Percentiles rank a stretch among this genome's conserved stretches.
phyloP scores from a whole-genome alignment of 2,797 vertebrate species.

The Astyanax mexicanus region DNA sequence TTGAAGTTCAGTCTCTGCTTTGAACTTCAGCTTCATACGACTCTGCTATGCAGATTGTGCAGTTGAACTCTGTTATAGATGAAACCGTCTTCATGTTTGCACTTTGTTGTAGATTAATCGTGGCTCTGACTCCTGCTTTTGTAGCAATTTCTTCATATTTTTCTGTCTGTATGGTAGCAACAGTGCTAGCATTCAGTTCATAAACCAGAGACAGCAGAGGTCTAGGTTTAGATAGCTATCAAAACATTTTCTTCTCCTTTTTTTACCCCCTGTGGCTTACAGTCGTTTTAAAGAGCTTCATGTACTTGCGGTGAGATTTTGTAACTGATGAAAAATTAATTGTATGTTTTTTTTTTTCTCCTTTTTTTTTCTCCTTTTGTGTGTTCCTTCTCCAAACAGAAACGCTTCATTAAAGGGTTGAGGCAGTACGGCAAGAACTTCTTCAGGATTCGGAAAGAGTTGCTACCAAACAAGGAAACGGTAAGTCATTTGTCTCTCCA shows the following conservation, averaged over 20 bases:
- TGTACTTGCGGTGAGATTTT: conserved; percentile 59
- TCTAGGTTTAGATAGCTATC: conserved; percentile 64
- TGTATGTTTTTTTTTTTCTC: conserved; percentile 31
- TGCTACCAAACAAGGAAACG: conserved; percentile 99
- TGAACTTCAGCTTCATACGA: conserved; percentile 64
- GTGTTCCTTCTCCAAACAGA: conserved; percentile 78
- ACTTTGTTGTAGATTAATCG: conserved; percentile 55
- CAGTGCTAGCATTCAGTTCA: conserved; percentile 51
- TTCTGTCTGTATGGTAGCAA: conserved; percentile 63
- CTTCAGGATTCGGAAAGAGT: conserved; percentile 99
- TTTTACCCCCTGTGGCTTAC: conserved; percentile 18
- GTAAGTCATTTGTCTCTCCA: conserved; percentile 77
- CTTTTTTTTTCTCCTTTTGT: no score
- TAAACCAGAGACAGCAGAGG: conserved; percentile 60
- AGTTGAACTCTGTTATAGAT: conserved; percentile 34
- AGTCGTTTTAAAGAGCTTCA: conserved; percentile 55
- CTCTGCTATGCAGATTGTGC: conserved; percentile 37
- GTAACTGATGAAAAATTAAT: conserved; percentile 48
- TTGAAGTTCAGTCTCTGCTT: conserved; percentile 67
- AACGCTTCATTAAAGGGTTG: conserved; percentile 98
- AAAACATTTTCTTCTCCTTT: conserved; percentile 57
- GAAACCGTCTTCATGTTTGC: conserved; percentile 36
- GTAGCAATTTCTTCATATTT: conserved; percentile 68
- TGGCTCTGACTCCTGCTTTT: conserved; percentile 62
- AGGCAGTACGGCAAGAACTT: conserved; percentile 99